Base-by-base conservation (phyloP, 2,113 vertebrate species). In the Leptobrachium leishanense region DNA sequence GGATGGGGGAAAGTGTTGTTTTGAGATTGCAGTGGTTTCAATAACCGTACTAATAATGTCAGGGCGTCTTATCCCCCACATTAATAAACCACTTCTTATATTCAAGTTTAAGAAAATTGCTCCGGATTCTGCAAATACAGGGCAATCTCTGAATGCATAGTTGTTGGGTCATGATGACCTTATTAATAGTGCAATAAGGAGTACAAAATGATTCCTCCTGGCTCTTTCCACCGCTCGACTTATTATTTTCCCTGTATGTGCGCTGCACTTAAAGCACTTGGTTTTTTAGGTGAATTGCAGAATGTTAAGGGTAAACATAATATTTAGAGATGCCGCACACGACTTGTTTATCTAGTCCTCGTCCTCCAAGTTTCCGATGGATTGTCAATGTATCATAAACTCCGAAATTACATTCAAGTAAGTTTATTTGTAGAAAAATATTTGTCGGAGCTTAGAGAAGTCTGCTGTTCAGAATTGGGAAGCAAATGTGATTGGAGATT, bases 41-140 rank as follows among this genome's bases (percentile, higher is more conserved):
- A 71, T 68, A 68, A 77, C 67, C 11, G 54, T 59, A 20, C 53
- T 59, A 68, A 77, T 77, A 70, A 70, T 10, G 75, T 70, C 39
- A 20, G 75, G 62, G 43, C 55, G 41, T 40, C 53, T 68, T 76
- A 68, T 55, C 44, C 20, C 20, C n/a, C n/a, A 20, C 41, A 55
- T 40, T 70, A 70, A 62, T 46, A 68, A 41, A 46, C 9, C 65
- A 68, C 46, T 50, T 66, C 65, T 77, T 53, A 63, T 77, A 46
- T 77, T 70, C 43, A 20, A 63, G 76, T 20, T 20, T 63, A 69
- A 62, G 40, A 20, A 69, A 64, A 70, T 69, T 43, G 6, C 6
- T 50, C 31, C 2, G 39, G 20, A 39, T 64, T 39, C 62, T 3
- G 5, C 39, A 2, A 64, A 77, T 13, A 44, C 75, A 69, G 66